Evolutionary conservation across 1,140 invertebrate genomes (phyloP), one percentile per base, ranked within the genome.

Genomic region (Sitodiplosis mosellana): DNA sequence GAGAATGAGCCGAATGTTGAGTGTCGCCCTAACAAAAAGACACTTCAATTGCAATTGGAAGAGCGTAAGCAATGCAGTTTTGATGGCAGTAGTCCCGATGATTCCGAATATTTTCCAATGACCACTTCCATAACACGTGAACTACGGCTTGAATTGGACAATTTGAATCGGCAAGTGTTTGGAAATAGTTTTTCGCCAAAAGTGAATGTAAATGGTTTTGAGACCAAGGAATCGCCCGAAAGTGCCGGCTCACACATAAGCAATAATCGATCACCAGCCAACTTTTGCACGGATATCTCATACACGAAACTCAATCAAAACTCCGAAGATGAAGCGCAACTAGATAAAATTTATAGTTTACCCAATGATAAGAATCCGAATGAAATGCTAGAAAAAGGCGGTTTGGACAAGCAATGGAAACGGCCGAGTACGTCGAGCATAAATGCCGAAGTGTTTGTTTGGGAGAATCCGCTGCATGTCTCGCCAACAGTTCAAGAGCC

Each of bases 51-150:
- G 6, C 27, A 48, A 18, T 56, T 34, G 59, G 56, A 10, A 53
- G 55, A 45, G 51, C 48, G 33, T 58, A 59, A 2, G 59, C 3
- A 47, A 19, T 14, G 10, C 2, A 49, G 41, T 42, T 41, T 22
- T 5, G 56, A 77, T 46, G 76, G 78, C 33, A 73, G 76, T 15
- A 81, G 81, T 49, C 81, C 80, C 0, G 83, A 88, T 56, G 83
- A 86, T 65, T 77, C 77, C 0, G 67, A 72, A 34, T 82, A 81
- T 59, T 12, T 19, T 14, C 84, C 84, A 10, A 83, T 88, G 78
- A 86, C 82, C 2, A 87, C 81, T 1, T 83, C 83, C 1, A 81
- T 87, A 64, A 87, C 83, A 1, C 71, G 81, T 55, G 84, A 87
- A 61, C 65, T 87, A 53, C 72, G 80, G 56, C 66, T 87, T 41